These are phyloP conservation scores for Thalassophryne amazonica DNA, from an alignment of 2,797 vertebrate genomes.

Conservation along the genomic window DNA sequence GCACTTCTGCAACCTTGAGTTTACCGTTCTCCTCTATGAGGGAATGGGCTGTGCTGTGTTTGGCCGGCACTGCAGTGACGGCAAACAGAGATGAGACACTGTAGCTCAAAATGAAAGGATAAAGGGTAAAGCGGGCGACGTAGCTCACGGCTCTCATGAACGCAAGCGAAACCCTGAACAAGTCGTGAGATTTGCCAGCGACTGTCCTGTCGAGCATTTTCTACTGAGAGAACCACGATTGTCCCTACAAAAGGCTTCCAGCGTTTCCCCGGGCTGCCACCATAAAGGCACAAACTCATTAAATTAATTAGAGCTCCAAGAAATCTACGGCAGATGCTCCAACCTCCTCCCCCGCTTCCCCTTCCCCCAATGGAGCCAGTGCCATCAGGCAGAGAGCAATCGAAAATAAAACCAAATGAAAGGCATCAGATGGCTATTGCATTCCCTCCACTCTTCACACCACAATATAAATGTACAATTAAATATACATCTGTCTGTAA, in stretches of 20 bases:
- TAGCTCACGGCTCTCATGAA: conserved; percentile 30
- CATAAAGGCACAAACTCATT: conserved; percentile 54
- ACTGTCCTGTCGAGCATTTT: conserved; percentile 47
- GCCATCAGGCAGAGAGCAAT: too few relatives aligned
- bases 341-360: too few relatives aligned
- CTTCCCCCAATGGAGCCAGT: too few relatives aligned
- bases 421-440: too few relatives aligned
- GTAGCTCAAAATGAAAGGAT: conserved; percentile 29
- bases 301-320: conserved; percentile 65
- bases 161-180: conserved; percentile 41
- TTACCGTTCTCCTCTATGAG: too few relatives aligned
- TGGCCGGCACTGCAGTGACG: neutral
- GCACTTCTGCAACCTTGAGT: too few relatives aligned
- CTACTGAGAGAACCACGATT: conserved; percentile 5
- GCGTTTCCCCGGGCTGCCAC: conserved; percentile 27
- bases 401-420: too few relatives aligned
- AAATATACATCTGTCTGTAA: too few relatives aligned
- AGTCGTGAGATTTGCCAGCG: conserved; percentile 56
- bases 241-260: too few relatives aligned
- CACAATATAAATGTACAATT: too few relatives aligned
- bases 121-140: conserved; percentile 6
- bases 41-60: too few relatives aligned
- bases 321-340: conserved; percentile 43
- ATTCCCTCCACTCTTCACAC: too few relatives aligned
- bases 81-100: conserved; percentile 25